These are phyloP conservation scores for Rhynchomys soricoides DNA, from an alignment of 2,113 vertebrate genomes.

Conservation along the genomic window DNA sequence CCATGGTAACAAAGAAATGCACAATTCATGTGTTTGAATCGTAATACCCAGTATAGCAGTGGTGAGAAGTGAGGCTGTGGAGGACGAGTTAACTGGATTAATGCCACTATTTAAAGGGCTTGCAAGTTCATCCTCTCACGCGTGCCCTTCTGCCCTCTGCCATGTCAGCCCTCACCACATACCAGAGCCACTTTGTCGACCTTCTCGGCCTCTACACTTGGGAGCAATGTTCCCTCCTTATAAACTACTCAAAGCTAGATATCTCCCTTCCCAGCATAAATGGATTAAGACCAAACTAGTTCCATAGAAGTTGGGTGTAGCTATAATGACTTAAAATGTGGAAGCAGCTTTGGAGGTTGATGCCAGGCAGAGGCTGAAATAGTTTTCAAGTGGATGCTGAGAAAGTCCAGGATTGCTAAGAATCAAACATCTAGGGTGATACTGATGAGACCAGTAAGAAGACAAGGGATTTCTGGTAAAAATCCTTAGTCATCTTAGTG, in stretches of 20 bases:
- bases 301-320: not conserved
- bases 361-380: too few relatives aligned
- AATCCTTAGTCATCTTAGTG: not conserved
- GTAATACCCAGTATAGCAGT: accelerated
- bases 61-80: not conserved
- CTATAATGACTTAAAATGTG: not conserved
- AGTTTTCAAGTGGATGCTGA: not conserved
- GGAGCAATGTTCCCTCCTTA: not conserved
- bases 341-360: not conserved
- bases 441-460: not conserved
- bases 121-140: not conserved
- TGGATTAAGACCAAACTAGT: not conserved
- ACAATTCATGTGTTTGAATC: not conserved
- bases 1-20: constrained; percentile 9
- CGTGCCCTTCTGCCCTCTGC: not conserved
- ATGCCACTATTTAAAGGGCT: not conserved
- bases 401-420: not conserved
- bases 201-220: too few relatives aligned
- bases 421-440: not conserved
- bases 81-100: not conserved
- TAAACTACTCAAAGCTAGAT: not conserved
- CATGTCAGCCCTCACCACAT: not conserved
- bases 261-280: not conserved
- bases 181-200: not conserved
- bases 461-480: not conserved